These are phyloP conservation scores for Hyposmocoma kahamanoa DNA, from an alignment of 1,140 invertebrate species.

Conservation along the genomic window DNA sequence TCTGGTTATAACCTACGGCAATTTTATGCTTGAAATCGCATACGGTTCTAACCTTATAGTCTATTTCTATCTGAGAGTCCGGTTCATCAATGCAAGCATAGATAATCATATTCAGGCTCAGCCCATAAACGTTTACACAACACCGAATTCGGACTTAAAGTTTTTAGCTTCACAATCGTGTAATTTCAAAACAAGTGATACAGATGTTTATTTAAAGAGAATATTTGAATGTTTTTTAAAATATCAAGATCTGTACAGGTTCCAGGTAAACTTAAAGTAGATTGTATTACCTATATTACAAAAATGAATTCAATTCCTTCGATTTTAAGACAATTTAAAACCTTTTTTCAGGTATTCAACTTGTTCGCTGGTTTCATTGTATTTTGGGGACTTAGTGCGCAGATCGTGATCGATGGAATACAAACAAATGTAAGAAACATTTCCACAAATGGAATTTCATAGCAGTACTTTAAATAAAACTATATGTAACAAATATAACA, in stretches of 20 bases:
- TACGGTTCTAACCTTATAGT: constrained; percentile 30
- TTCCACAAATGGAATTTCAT: too few species aligned
- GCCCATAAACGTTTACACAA: too few species aligned
- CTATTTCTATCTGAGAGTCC: constrained; percentile 32
- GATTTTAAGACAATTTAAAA: too few species aligned
- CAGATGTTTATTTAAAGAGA: constrained; percentile 31
- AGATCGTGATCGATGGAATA: too few species aligned
- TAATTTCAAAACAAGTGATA: constrained; percentile 25
- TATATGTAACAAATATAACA: too few species aligned
- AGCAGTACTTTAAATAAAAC: too few species aligned
- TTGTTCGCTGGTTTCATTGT: too few species aligned
- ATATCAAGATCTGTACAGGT: constrained; percentile 25
- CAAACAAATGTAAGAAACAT: too few species aligned
- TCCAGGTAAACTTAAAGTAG: constrained; percentile 28
- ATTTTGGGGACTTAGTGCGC: too few species aligned
- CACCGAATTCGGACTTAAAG: neutral
- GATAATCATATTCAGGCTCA: too few species aligned
- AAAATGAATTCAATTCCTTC: too few species aligned
- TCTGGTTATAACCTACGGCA: constrained; percentile 15
- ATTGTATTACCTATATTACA: neutral
- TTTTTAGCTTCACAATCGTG: constrained; percentile 21
- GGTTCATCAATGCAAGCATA: constrained; percentile 38
- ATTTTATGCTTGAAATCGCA: constrained; percentile 27
- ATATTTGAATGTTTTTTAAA: constrained; percentile 29
- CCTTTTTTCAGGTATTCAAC: too few species aligned